Conservation (phyloP, 1,140 invertebrate genomes). For the Lepidurus arcticus region DNA sequence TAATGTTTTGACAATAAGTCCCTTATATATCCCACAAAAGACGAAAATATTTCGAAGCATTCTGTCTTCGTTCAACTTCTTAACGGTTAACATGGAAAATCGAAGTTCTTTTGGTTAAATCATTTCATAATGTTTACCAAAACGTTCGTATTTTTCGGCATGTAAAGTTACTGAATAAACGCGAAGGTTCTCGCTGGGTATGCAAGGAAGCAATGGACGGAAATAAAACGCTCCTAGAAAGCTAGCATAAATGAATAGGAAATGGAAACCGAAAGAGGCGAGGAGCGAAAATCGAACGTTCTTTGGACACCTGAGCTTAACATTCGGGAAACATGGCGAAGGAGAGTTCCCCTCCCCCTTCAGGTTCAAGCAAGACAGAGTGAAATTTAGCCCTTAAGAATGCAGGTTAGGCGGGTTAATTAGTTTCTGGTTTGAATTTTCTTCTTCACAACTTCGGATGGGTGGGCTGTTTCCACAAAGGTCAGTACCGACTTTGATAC, state of each 20-base stretch:
- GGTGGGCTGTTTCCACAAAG: slow-evolving; percentile 1
- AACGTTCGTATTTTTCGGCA: no score
- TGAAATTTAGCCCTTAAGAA: neutral
- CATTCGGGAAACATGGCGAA: neutral
- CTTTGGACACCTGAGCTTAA: neutral
- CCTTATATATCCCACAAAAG: neutral
- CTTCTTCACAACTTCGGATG: neutral
- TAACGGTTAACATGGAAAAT: neutral
- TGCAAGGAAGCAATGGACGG: no score
- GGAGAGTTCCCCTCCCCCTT: neutral
- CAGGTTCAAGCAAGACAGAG: neutral
- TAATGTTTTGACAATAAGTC: neutral
- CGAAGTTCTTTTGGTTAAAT: neutral
- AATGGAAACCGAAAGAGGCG: no score
- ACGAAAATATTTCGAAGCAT: neutral
- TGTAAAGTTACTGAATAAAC: no score
- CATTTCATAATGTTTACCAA: neutral
- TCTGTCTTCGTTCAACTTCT: neutral
- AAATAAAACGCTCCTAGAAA: no score
- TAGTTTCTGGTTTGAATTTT: slow-evolving; percentile 4
- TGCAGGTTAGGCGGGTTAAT: slow-evolving; percentile 10
- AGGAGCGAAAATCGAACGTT: neutral
- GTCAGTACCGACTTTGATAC: slow-evolving; percentile 9
- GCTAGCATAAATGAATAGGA: no score
- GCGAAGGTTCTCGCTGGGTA: no score